phyloP scores from a whole-genome alignment of 2,113 vertebrate genomes.

The Gadus chalcogrammus region DNA sequence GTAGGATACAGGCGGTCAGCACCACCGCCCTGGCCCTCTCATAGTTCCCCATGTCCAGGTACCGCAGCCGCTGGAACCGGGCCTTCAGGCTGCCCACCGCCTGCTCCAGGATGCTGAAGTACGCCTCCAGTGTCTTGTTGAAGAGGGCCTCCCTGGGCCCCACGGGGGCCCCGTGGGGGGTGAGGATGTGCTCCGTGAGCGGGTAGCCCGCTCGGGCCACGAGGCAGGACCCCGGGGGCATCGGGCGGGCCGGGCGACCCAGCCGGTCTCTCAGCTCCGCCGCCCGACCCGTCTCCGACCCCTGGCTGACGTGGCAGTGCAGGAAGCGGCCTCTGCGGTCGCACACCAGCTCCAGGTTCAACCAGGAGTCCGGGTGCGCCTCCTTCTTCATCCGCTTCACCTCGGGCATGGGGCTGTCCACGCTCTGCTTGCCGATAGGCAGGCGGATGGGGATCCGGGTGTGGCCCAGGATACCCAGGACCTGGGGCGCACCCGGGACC shows the following conservation, averaged over 20 bases:
- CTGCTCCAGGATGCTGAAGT: slow-evolving; percentile 55
- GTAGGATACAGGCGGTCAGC: slow-evolving; percentile 66
- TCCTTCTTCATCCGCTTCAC: slow-evolving; percentile 56
- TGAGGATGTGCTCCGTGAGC: slow-evolving; percentile 60
- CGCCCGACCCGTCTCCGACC: slow-evolving; percentile 55
- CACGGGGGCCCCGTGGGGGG: slow-evolving; percentile 37
- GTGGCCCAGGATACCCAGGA: slow-evolving; percentile 68
- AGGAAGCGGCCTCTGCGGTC: slow-evolving; percentile 55
- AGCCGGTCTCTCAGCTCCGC: slow-evolving; percentile 49
- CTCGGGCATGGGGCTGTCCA: slow-evolving; percentile 41
- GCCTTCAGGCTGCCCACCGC: slow-evolving; percentile 53
- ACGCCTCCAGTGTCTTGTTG: slow-evolving; percentile 55
- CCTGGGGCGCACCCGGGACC: slow-evolving; percentile 38
- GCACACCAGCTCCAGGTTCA: slow-evolving; percentile 69
- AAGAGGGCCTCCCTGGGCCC: slow-evolving; percentile 60
- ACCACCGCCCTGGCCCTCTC: slow-evolving; percentile 63
- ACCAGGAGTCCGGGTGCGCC: slow-evolving; percentile 61
- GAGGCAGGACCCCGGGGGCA: slow-evolving; percentile 63
- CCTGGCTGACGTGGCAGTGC: slow-evolving; percentile 61
- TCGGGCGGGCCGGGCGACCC: slow-evolving; percentile 38
- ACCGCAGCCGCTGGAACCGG: slow-evolving; percentile 62
- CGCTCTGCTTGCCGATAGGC: slow-evolving; percentile 50
- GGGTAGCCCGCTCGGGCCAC: slow-evolving; percentile 63
- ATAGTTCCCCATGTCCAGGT: slow-evolving; percentile 66
- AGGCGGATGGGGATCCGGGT: slow-evolving; percentile 66